Conservation (phyloP, 2,888 invertebrate genomes). For the Epiblema foenella region DNA sequence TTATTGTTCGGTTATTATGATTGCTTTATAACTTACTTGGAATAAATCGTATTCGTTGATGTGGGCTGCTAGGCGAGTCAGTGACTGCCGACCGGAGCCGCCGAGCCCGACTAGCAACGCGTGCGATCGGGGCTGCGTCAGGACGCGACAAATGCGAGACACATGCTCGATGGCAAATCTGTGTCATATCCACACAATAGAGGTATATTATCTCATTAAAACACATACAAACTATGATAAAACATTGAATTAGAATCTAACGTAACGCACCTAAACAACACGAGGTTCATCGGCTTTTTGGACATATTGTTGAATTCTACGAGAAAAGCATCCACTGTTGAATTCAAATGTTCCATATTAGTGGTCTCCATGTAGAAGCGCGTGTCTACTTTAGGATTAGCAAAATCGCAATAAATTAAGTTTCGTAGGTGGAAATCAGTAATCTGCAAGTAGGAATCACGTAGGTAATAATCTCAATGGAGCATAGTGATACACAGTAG, state of each 20-base stretch:
- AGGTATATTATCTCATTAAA: neutral
- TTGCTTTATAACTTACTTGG: slow-evolving; percentile 62
- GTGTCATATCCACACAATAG: slow-evolving; percentile 44
- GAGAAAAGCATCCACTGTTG: slow-evolving; percentile 94
- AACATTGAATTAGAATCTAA: neutral
- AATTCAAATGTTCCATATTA: slow-evolving; percentile 91
- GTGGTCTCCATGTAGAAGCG: slow-evolving; percentile 95
- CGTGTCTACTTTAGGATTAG: slow-evolving; percentile 95
- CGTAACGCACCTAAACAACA: slow-evolving; percentile 89
- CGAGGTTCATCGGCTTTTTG: slow-evolving; percentile 98
- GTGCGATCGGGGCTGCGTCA: slow-evolving; percentile 96
- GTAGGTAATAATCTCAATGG: neutral
- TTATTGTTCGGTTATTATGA: neutral
- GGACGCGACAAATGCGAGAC: slow-evolving; percentile 94
- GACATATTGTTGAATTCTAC: slow-evolving; percentile 97
- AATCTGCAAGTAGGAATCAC: slow-evolving; percentile 76
- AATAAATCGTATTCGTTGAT: slow-evolving; percentile 97
- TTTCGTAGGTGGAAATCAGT: slow-evolving; percentile 93
- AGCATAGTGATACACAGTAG: neutral
- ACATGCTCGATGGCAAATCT: slow-evolving; percentile 98
- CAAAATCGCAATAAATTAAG: slow-evolving; percentile 97
- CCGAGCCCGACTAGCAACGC: slow-evolving; percentile 96
- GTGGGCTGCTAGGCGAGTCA: slow-evolving; percentile 94
- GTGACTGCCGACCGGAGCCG: slow-evolving; percentile 96
- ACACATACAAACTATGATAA: neutral